A percentile compares a stretch with the other conserved stretches of the same genome.
Evolutionary conservation across 64 coral and sea anemone genomes (phyloP).

Genomic region (Actinia tenebrosa): DNA sequence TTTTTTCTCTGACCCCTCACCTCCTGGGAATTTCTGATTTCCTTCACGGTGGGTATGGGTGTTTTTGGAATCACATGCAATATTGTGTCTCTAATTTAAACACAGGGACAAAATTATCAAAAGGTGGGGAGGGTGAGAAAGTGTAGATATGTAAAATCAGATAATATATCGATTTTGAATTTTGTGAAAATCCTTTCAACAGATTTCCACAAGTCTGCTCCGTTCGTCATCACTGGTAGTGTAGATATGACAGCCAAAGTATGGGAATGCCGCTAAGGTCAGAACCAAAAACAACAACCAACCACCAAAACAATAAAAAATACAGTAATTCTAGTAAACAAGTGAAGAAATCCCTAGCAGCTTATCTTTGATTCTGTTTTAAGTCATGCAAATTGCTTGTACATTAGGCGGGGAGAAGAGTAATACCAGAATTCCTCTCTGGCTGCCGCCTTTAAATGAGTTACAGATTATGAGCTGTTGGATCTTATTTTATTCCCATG

Average conservation of each 20-base stretch:
- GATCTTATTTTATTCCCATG: constrained; percentile 15
- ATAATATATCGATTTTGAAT: background rate
- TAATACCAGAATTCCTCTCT: background rate
- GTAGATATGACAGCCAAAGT: constrained; percentile 96
- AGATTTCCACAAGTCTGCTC: constrained; percentile 99
- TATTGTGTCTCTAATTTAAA: no score
- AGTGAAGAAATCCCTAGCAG: constrained; percentile 32
- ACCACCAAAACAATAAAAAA: constrained; percentile 16
- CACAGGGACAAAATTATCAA: no score
- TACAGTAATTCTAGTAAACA: constrained; percentile 26
- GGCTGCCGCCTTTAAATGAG: constrained; percentile 5
- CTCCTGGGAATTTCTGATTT: no score
- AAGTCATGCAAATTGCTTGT: background rate
- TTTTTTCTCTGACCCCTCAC: no score
- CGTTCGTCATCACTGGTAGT: constrained; percentile 97
- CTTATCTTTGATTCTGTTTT: constrained; percentile 18
- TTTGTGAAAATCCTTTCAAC: constrained; percentile 13
- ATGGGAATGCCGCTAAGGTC: constrained; percentile 94
- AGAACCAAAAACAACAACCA: background rate
- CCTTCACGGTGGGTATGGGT: no score
- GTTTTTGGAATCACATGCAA: no score
- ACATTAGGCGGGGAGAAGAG: background rate
- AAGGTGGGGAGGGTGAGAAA: no score
- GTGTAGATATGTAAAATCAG: no score
- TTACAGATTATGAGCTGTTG: constrained; percentile 15